Evolutionary conservation across 1,140 invertebrate genomes (phyloP), one percentile per base, ranked within the genome.

Genomic region (Drosophila virilis): DNA sequence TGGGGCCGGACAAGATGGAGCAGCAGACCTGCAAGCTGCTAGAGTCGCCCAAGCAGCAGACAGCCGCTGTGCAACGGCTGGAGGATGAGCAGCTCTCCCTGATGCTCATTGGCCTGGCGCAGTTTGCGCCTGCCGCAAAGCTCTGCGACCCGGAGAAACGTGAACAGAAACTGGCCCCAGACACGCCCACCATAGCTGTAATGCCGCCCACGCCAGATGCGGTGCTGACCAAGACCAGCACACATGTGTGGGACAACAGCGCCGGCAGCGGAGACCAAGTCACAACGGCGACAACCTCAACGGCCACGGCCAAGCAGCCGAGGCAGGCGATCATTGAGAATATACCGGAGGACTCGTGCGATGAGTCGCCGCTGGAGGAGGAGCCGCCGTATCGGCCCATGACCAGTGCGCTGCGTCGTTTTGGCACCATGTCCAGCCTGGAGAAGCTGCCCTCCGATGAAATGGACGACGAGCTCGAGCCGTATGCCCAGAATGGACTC

Each of bases 341-440:
- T 17, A 92, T 92, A 57, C 86, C 91, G 32, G 93, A 94, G 33
- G 92, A 93, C 43, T 94, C 93, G 7, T 93, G 93, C 9, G 94
- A 94, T 64, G 93, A 94, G 66, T 94, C 93, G 2, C 94, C 94
- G 1, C 74, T 93, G 85, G 93, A 93, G 46, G 94, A 94, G 82
- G 94, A 94, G 59, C 94, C 93, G 13, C 94, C 94, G 1, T 94
- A 94, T 77, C 76, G 93, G 17, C 93, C 93, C 7, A 92, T 94
- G 73, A 93, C 91, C 62, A 91, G 85, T 86, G 86, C 95, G 22
- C 91, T 94, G 72, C 89, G 95, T 43, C 94, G 94, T 61, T 94
- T 93, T 80, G 96, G 96, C 7, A 97, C 96, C 7, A 95, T 97
- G 93, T 96, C 96, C 64, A 97, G 96, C 80, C 91, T 97, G 48